Evolutionary conservation across 2,113 vertebrate genomes (phyloP).

Genomic region (Stigmatopora argus): DNA sequence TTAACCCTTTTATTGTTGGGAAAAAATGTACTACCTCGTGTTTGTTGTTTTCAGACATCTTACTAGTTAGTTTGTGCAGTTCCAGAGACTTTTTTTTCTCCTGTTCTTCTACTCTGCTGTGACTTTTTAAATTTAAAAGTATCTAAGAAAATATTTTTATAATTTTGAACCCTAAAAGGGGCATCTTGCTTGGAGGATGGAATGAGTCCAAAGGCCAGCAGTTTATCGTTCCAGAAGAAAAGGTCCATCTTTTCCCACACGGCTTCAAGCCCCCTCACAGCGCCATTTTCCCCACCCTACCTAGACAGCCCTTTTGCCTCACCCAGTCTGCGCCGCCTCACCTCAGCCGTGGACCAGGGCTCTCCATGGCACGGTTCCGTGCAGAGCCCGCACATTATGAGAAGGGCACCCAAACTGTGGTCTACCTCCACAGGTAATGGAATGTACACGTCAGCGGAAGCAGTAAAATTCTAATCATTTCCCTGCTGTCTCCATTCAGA

Average conservation of each 20-base stretch:
- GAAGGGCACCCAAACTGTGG: slow-evolving; percentile 86
- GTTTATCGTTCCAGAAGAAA: slow-evolving; percentile 59
- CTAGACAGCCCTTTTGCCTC: slow-evolving; percentile 72
- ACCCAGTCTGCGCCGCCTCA: slow-evolving; percentile 65
- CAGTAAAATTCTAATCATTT: neutral
- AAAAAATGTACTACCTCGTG: too few relatives aligned
- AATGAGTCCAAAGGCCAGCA: slow-evolving; percentile 65
- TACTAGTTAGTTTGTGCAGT: neutral
- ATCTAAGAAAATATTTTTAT: neutral
- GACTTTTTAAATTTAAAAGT: neutral
- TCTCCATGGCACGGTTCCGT: slow-evolving; percentile 75
- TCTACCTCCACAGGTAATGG: slow-evolving; percentile 76
- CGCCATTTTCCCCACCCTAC: slow-evolving; percentile 73
- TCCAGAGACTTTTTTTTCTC: neutral
- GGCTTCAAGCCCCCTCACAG: slow-evolving; percentile 57
- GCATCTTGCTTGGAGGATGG: slow-evolving; percentile 65
- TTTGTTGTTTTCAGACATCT: too few relatives aligned
- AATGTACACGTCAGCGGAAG: neutral
- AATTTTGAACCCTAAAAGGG: slow-evolving; percentile 32
- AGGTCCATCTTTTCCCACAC: slow-evolving; percentile 73
- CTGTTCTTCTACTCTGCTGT: neutral
- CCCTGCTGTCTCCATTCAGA: slow-evolving; percentile 40
- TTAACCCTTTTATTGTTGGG: neutral
- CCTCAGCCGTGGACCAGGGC: slow-evolving; percentile 64
- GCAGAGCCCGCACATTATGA: slow-evolving; percentile 76